Percentiles rank a stretch among this genome's conserved stretches.
Conservation (phyloP, 2,888 invertebrate species). For the Diarsia rubi region DNA sequence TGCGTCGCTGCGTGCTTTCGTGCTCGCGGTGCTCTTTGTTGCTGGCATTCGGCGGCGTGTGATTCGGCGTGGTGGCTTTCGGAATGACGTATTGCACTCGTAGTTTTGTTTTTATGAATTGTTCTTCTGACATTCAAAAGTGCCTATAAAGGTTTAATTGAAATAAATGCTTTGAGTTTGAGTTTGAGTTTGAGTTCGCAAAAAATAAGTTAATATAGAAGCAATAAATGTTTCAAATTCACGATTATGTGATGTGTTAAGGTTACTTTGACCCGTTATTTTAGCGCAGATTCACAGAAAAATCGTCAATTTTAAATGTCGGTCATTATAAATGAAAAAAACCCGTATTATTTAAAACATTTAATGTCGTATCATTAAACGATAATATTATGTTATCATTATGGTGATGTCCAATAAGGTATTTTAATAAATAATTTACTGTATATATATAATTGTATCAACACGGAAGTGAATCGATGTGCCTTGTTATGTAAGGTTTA, state of each 20-base stretch:
- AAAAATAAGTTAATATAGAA: background rate
- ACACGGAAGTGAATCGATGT: conserved; percentile 37
- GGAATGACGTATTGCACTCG: too few relatives aligned
- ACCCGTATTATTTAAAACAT: background rate
- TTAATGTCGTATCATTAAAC: background rate
- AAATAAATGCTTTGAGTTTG: too few relatives aligned
- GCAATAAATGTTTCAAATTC: background rate
- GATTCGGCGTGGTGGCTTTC: too few relatives aligned
- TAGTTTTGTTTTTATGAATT: too few relatives aligned
- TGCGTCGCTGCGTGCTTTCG: too few relatives aligned
- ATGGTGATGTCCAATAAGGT: conserved; percentile 4
- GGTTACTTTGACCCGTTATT: background rate
- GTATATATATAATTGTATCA: conserved; percentile 30
- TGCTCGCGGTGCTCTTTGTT: too few relatives aligned
- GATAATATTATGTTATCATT: background rate
- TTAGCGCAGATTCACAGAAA: background rate
- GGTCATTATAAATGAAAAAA: background rate
- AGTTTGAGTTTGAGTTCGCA: too few relatives aligned
- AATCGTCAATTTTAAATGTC: background rate
- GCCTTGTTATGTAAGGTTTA: conserved; percentile 14
- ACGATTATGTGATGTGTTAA: background rate
- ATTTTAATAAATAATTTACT: conserved; percentile 42
- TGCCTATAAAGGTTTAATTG: too few relatives aligned
- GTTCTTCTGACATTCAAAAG: too few relatives aligned
- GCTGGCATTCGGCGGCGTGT: too few relatives aligned